Base-by-base conservation (phyloP, 2,797 vertebrate genomes). In the Chelonia mydas region DNA sequence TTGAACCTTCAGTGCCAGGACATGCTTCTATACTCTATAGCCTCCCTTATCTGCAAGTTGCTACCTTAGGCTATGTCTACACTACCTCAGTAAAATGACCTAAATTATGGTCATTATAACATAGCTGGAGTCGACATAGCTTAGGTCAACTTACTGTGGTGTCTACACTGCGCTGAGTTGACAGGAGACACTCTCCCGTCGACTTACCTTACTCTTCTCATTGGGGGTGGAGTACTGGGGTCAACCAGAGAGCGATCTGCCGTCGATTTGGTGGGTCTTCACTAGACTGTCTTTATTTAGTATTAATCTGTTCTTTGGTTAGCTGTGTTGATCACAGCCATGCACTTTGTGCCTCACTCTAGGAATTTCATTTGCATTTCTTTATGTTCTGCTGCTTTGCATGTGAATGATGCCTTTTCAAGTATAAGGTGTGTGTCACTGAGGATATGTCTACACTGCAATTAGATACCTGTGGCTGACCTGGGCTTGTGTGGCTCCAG, bases 361-460 rank as follows among this genome's bases (percentile, higher is more conserved):
- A 37, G 79, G 57, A 21, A n/a, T 87, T 90, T 82, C 61, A 4
- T 94, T 91, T 90, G 19, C 50, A 49, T 92, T 96, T 95, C 59
- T n/a, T 82, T 84, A 6, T 59, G n/a, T n/a, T 41, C 74, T 90
- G 15, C 41, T 1, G 4, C 49, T 27, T 82, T 81, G 59, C 21
- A 3, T 65, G 54, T n/a, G 45, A 83, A 83, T 37, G 9, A 68
- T 68, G 68, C 28, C 57, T 65, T 74, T 79, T 25, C 72, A 84
- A 79, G 49, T 21, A 12, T 51, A 19, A 8, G 19, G 49, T 74
- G 27, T 91, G 41, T 25, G 12, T 37, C 87, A 59, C 80, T 92
- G 81, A 83, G 9, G 83, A 55, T 81, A 81, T 90, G 53, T 37
- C 61, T 37, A 33, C 8, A 19, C 8, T 41, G 41, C 41, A 41